A percentile compares a stretch with the other conserved stretches of the same genome.
phyloP scores from a whole-genome alignment of 1,140 invertebrate species.

The Triops longicaudatus region DNA sequence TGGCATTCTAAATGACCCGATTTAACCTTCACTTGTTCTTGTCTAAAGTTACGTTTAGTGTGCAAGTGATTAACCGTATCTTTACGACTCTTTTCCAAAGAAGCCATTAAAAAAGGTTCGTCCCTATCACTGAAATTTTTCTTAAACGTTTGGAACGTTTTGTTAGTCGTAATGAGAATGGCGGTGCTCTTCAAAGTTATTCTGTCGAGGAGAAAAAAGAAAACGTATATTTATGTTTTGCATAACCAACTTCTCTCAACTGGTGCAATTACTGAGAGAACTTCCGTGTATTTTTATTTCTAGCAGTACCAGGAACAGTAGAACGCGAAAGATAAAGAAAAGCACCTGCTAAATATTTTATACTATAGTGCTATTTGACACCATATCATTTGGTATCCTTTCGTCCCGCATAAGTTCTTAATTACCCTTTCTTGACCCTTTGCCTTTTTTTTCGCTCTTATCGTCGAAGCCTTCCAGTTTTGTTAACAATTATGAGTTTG shows the following conservation, averaged over 20 bases:
- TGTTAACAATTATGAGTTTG: neutral
- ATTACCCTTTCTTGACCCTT: neutral
- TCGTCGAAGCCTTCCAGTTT: neutral
- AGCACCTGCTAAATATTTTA: neutral
- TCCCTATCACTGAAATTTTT: no score
- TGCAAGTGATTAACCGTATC: no score
- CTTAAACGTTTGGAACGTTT: neutral
- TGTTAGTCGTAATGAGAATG: neutral
- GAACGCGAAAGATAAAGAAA: neutral
- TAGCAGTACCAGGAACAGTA: neutral
- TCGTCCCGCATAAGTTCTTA: neutral
- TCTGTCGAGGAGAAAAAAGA: neutral
- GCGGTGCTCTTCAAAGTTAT: neutral
- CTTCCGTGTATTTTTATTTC: neutral
- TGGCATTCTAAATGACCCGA: neutral
- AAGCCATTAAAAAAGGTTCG: no score
- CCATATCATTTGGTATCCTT: neutral
- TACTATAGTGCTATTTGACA: neutral
- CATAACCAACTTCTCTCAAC: neutral
- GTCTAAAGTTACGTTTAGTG: neutral
- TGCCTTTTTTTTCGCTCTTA: neutral
- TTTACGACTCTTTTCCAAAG: no score
- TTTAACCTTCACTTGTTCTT: neutral
- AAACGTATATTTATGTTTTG: neutral
- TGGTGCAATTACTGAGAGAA: neutral